These are phyloP conservation scores for Tamandua tetradactyla DNA, from an alignment of 2,797 vertebrate genomes.

Conservation along the genomic window DNA sequence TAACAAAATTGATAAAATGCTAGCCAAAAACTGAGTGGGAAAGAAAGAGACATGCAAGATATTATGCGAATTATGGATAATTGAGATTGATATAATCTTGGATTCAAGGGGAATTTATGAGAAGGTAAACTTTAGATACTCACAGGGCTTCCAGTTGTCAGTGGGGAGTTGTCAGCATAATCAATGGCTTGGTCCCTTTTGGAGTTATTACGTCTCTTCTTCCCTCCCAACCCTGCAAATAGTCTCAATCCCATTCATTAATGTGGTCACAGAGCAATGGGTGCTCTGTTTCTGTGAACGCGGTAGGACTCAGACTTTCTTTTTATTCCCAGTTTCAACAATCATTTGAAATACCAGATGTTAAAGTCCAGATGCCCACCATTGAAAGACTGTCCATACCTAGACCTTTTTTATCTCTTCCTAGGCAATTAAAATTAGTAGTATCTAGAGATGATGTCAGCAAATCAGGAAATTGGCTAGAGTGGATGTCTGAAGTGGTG, in stretches of 20 bases:
- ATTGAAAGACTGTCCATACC: conserved; percentile 64
- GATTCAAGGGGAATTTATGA: neutral
- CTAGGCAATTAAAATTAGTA: conserved; percentile 62
- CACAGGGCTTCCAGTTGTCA: neutral
- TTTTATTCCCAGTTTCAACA: conserved; percentile 56
- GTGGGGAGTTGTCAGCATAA: neutral
- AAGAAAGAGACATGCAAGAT: neutral
- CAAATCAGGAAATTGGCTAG: neutral
- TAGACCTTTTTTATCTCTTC: conserved; percentile 72
- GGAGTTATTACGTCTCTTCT: neutral
- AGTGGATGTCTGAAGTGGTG: neutral
- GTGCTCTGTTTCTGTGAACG: neutral
- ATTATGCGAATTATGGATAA: neutral
- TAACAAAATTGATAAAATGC: neutral
- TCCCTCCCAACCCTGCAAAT: neutral
- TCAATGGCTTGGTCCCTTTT: neutral
- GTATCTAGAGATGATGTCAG: neutral
- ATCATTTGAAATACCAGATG: conserved; percentile 33
- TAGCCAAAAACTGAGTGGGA: neutral
- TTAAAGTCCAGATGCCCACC: conserved; percentile 63
- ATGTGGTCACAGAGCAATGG: neutral
- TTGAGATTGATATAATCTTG: neutral
- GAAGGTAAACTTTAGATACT: neutral
- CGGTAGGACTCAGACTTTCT: neutral
- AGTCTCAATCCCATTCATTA: neutral